A percentile compares a stretch with the other conserved stretches of the same genome.
phyloP scores from a whole-genome alignment of 1,140 invertebrate species.

The Neodiprion fabricii region DNA sequence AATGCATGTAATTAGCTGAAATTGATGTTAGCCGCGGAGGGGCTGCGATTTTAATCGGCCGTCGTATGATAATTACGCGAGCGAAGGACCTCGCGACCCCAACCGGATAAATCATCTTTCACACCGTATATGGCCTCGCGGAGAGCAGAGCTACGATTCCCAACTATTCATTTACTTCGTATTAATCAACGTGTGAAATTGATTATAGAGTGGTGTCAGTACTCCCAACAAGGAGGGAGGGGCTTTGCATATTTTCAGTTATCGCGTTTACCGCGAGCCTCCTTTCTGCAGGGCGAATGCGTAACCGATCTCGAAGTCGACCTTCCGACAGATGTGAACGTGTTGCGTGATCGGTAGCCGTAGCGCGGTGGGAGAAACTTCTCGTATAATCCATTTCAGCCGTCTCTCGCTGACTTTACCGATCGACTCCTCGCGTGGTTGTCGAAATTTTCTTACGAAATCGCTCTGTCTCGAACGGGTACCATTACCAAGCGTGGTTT shows the following conservation, averaged over 20 bases:
- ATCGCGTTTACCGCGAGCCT: neutral
- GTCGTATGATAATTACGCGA: slow-evolving; percentile 61
- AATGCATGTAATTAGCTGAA: slow-evolving; percentile 61
- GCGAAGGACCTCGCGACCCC: slow-evolving; percentile 50
- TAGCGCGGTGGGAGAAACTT: too few species aligned
- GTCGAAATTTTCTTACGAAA: too few species aligned
- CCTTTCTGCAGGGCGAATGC: neutral
- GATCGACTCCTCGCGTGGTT: too few species aligned
- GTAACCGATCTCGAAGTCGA: too few species aligned
- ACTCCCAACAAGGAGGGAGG: slow-evolving; percentile 33
- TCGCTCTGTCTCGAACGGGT: too few species aligned
- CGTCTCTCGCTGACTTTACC: too few species aligned
- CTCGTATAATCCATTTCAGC: too few species aligned
- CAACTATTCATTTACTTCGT: slow-evolving; percentile 56
- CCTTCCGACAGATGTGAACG: too few species aligned
- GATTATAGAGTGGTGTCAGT: slow-evolving; percentile 42
- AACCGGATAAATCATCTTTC: slow-evolving; percentile 55
- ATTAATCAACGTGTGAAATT: slow-evolving; percentile 59
- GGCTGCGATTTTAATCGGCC: slow-evolving; percentile 60
- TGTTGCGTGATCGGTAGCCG: too few species aligned
- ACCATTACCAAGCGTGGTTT: too few species aligned
- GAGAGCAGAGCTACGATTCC: slow-evolving; percentile 39
- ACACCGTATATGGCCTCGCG: slow-evolving; percentile 3
- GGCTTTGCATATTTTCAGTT: slow-evolving; percentile 13
- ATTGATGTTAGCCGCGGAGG: slow-evolving; percentile 54